phyloP scores from a whole-genome alignment of 1,140 invertebrate species.

The Holotrichia oblita region DNA sequence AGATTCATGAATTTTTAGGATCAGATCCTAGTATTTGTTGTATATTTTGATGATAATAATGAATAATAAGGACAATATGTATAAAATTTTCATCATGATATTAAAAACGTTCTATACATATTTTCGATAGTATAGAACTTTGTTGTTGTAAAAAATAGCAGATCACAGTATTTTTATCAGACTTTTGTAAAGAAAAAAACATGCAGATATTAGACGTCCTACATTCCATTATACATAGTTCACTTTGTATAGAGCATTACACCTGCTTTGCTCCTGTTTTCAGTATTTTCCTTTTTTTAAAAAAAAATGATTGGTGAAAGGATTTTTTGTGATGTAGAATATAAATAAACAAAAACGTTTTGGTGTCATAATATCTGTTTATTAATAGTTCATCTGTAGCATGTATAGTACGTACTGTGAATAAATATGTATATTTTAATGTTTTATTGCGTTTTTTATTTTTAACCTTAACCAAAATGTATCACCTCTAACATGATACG shows the following conservation, averaged over 20 bases:
- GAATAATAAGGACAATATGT: constrained; percentile 25
- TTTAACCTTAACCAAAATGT: too few species aligned
- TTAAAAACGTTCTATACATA: not conserved
- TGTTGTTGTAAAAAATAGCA: not conserved
- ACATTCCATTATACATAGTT: constrained; percentile 17
- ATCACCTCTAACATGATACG: too few species aligned
- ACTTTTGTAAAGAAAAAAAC: constrained; percentile 14
- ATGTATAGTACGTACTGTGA: constrained; percentile 29
- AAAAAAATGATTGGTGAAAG: constrained; percentile 39
- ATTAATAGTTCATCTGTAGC: constrained; percentile 23
- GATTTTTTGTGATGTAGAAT: constrained; percentile 18
- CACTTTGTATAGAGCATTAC: constrained; percentile 4
- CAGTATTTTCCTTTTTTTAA: constrained; percentile 42
- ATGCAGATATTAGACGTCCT: constrained; percentile 26
- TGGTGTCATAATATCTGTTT: constrained; percentile 25
- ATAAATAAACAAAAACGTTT: not conserved
- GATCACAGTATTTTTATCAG: constrained; percentile 31
- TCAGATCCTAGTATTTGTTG: not conserved
- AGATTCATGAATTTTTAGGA: not conserved
- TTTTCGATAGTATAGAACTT: not conserved
- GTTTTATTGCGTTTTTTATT: constrained; percentile 2
- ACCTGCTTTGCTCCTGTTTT: constrained; percentile 11
- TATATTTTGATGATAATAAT: constrained; percentile 10
- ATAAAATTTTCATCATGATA: constrained; percentile 25
- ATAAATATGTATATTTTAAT: too few species aligned